Evolutionary conservation across 2,888 invertebrate species (phyloP).

Genomic region (Synanthedon andrenaeformis): DNA sequence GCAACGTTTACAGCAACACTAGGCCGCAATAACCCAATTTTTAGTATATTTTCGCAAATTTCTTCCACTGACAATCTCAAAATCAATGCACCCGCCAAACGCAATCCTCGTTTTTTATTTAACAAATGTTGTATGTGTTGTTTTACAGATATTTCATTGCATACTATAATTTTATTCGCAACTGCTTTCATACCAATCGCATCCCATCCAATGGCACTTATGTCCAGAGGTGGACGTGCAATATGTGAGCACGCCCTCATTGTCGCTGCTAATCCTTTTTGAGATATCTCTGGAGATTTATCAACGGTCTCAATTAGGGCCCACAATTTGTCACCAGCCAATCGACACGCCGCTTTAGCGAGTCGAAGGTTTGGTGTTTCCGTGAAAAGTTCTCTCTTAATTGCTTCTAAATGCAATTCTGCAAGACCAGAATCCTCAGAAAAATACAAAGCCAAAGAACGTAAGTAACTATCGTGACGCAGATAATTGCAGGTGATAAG

Average conservation of each 20-base stretch:
- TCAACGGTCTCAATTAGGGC: conserved; percentile 10
- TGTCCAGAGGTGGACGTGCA: conserved; percentile 22
- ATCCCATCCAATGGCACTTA: conserved; percentile 23
- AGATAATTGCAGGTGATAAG: conserved; percentile 11
- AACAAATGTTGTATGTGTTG: conserved; percentile 17
- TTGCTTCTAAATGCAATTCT: conserved; percentile 10
- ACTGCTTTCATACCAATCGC: conserved; percentile 31
- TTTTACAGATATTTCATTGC: conserved; percentile 17
- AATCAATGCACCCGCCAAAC: conserved; percentile 25
- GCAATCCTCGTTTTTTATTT: conserved; percentile 22
- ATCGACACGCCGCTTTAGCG: conserved; percentile 13
- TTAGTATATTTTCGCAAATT: conserved; percentile 14
- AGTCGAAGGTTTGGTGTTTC: conserved; percentile 7
- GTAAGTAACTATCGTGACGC: conserved; percentile 23
- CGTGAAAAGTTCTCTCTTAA: conserved; percentile 6
- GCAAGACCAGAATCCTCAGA: conserved; percentile 28
- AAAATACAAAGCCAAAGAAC: conserved; percentile 32
- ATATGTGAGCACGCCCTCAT: conserved; percentile 30
- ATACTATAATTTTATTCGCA: conserved; percentile 24
- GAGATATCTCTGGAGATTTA: conserved; percentile 7
- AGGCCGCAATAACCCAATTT: conserved; percentile 20
- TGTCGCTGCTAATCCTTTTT: conserved; percentile 15
- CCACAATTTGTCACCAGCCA: conserved; percentile 5
- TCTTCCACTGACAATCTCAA: conserved; percentile 11
- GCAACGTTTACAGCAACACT: conserved; percentile 23